Percentiles rank a stretch among this genome's conserved stretches.
Evolutionary conservation across 2,113 vertebrate species (phyloP).

Genomic region (Chaetura pelagica): DNA sequence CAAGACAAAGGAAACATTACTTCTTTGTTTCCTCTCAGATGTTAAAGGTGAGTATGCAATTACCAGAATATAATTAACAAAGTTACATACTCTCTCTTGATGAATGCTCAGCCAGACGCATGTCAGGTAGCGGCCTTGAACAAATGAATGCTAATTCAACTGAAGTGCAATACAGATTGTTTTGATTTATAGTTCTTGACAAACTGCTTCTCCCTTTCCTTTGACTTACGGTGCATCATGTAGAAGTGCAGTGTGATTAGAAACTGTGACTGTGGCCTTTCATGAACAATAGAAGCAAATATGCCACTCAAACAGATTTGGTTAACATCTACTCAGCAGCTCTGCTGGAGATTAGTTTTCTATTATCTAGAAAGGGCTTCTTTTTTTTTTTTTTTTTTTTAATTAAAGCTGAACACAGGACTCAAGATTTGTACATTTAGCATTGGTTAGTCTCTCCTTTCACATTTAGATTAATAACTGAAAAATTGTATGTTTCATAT

Average conservation of each 20-base stretch:
- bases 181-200: constrained; percentile 39
- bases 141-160: constrained; percentile 41
- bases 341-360: neutral
- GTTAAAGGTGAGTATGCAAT: constrained; percentile 48
- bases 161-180: neutral
- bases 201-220: neutral
- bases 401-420: neutral
- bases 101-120: neutral
- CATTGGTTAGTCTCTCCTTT: neutral
- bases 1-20: constrained; percentile 27
- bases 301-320: neutral
- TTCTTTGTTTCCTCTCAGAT: neutral
- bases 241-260: constrained; percentile 45
- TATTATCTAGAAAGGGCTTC: neutral
- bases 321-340: neutral
- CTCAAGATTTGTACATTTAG: neutral
- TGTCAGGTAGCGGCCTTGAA: neutral
- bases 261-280: constrained; percentile 12
- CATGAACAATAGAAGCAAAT: constrained; percentile 1
- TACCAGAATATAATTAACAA: constrained; percentile 53
- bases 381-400: neutral
- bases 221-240: neutral
- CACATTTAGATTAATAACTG: constrained; percentile 7
- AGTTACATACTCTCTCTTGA: constrained; percentile 12
- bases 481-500: neutral